Percentiles rank a stretch among this genome's conserved stretches.
phyloP scores from a whole-genome alignment of 2,797 vertebrate genomes.

The Masticophis lateralis region DNA sequence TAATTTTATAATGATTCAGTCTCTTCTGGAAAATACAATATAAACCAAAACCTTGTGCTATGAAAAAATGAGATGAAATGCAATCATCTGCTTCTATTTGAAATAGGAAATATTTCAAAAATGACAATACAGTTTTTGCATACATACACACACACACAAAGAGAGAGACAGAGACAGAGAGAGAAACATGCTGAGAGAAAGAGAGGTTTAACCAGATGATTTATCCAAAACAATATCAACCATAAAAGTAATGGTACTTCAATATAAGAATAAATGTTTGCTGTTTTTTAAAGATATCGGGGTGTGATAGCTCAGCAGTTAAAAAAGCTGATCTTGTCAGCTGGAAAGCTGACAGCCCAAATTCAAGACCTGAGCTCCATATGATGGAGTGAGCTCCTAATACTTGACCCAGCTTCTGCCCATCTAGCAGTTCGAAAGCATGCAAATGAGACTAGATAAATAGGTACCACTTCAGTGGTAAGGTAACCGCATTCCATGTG shows the following conservation, averaged over 20 bases:
- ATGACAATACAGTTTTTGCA: background rate
- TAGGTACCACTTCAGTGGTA: background rate
- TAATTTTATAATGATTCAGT: constrained; percentile 38
- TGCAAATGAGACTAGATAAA: background rate
- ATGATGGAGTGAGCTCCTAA: background rate
- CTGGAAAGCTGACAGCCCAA: no score
- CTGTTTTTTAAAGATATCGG: background rate
- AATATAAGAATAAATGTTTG: background rate
- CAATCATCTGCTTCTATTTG: background rate
- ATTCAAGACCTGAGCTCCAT: background rate
- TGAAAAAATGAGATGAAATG: background rate
- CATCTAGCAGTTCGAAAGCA: background rate
- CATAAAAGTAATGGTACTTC: background rate
- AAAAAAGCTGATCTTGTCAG: no score
- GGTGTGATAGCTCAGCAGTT: no score
- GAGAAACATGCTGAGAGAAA: background rate
- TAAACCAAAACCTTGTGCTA: background rate
- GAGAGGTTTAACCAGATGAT: background rate
- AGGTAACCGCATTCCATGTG: background rate
- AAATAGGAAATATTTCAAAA: background rate
- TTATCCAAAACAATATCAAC: background rate
- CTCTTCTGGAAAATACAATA: constrained; percentile 25
- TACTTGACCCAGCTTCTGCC: background rate
- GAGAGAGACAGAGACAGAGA: background rate
- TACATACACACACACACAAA: background rate